Base-by-base conservation (phyloP, 2,888 invertebrate genomes). In the Chloromyia formosa region DNA sequence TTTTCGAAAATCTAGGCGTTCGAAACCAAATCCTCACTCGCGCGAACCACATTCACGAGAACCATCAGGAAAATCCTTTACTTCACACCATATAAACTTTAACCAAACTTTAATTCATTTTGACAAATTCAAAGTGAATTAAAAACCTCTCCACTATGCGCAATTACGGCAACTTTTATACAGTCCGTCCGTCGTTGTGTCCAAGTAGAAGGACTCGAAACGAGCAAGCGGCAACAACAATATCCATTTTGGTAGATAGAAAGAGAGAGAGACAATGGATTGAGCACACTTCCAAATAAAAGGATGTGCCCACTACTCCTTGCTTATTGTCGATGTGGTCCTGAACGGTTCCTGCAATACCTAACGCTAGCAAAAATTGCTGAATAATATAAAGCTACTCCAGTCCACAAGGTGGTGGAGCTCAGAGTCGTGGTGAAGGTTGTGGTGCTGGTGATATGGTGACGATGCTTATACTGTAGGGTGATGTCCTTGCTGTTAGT, bases 101-200 rank as follows among this genome's bases (percentile, higher is more conserved):
- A 56, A 71, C 71, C 71, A 27, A 74, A 74, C 62, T 74, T 74
- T 64, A 74, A 74, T 74, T 74, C 73, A 54, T 74, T 74, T 74
- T 62, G 73, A 74, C 73, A 74, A 74, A 74, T 74, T 74, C 73
- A 74, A 62, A 74, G 73, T 74, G 64, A 74, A 74, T 62, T 74
- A 74, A 74, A 74, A 74, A 74, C 62, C 64, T 74, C 64, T 49
- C 54, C 54, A 64, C 73, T 74, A 61, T 74, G 73, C 54, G 61
- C 73, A 74, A 74, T 74, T 74, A 64, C 64, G 18, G 56, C 40
- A 71, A 71, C 56, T 71, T 71, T 71, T 58, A 40, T 58, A 42
- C 40, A 12, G 42, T 23, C 27, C 27, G 27, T 35, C 27, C 27
- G 27, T 35, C 27, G 27, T 35, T 35, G 27, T 35, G 27, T 35